These are phyloP conservation scores for Takifugu rubripes DNA, from an alignment of 2,797 vertebrate species.

Conservation along the genomic window DNA sequence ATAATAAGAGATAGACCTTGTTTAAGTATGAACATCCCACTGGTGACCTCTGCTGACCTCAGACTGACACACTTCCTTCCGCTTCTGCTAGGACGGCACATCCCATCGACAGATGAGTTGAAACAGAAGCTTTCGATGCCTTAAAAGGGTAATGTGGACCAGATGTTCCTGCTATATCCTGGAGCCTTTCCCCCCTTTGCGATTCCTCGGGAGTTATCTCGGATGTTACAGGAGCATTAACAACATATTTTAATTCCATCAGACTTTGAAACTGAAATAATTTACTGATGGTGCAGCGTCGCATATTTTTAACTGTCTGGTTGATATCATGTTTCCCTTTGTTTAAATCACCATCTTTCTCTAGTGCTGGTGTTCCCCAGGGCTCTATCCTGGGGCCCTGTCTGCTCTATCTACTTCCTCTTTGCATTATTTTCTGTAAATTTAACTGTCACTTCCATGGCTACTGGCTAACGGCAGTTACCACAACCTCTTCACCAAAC, in stretches of 20 bases:
- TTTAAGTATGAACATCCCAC: slow-evolving; percentile 41
- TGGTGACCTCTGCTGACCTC: slow-evolving; percentile 37
- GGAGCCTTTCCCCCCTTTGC: slow-evolving; percentile 18
- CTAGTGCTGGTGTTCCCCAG: no score
- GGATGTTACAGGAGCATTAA: background rate
- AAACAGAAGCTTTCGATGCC: slow-evolving; percentile 62
- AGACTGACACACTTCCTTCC: slow-evolving; percentile 40
- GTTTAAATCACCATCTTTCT: no score
- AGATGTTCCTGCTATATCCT: slow-evolving; percentile 57
- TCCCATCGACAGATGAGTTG: slow-evolving; percentile 53
- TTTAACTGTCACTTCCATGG: no score
- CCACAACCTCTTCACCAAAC: no score
- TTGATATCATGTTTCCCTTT: no score
- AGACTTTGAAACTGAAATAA: slow-evolving; percentile 5
- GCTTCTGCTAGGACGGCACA: slow-evolving; percentile 34
- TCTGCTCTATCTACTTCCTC: no score
- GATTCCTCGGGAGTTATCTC: slow-evolving; percentile 17
- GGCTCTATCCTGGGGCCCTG: no score
- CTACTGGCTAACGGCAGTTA: no score
- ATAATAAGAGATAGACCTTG: background rate
- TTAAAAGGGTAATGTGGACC: slow-evolving; percentile 60
- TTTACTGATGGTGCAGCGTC: background rate
- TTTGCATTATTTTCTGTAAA: no score
- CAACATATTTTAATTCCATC: no score
- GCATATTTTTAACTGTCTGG: background rate